Conservation (phyloP, 2,113 vertebrate genomes). For the Apodemus speciosus region DNA sequence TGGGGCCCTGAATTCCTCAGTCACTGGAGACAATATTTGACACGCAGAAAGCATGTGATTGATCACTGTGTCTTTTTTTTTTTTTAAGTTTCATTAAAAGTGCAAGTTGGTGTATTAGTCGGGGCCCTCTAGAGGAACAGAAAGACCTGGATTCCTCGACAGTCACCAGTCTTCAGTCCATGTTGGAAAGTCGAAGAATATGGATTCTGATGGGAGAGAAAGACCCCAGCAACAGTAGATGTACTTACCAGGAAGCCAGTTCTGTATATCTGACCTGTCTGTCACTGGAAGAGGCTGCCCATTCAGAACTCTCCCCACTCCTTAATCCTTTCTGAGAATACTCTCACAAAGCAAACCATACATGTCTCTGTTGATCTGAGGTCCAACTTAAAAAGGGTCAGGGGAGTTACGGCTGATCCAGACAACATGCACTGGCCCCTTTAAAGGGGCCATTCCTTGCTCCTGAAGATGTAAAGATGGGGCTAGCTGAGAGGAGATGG, state of each 20-base stretch:
- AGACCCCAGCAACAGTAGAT: not conserved
- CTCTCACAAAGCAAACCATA: not conserved
- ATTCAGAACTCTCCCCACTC: not conserved
- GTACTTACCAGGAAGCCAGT: not conserved
- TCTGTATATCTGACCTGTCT: not conserved
- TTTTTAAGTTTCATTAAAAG: too few relatives aligned
- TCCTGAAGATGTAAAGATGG: not conserved
- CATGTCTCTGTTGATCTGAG: not conserved
- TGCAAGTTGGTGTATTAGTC: not conserved
- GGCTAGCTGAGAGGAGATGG: not conserved
- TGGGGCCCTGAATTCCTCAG: not conserved
- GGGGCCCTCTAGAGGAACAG: not conserved
- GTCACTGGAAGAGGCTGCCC: not conserved
- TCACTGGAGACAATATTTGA: not conserved
- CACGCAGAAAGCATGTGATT: not conserved
- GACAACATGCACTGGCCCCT: not conserved
- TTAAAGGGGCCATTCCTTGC: not conserved
- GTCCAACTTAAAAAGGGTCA: not conserved
- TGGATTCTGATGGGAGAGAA: not conserved
- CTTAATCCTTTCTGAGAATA: not conserved
- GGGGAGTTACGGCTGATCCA: not conserved
- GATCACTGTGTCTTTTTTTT: not conserved
- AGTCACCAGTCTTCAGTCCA: not conserved
- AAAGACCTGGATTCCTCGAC: not conserved
- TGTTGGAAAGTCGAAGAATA: not conserved